These are phyloP conservation scores for Epinephelus fuscoguttatus DNA, from an alignment of 2,113 vertebrate species.

Conservation along the genomic window DNA sequence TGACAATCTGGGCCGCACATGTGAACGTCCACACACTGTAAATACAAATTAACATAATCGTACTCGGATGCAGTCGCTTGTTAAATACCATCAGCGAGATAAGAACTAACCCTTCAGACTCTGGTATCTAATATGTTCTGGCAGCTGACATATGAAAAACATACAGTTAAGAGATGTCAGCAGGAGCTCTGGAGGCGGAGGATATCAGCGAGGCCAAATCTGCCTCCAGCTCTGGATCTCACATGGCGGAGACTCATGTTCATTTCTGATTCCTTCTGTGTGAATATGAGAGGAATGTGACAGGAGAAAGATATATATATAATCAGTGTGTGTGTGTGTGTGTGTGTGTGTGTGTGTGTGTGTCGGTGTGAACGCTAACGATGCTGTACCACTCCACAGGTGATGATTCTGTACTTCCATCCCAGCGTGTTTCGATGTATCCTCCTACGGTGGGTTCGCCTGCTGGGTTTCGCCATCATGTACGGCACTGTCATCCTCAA, in stretches of 20 bases:
- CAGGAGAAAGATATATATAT: neutral
- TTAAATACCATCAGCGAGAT: neutral
- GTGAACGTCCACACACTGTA: neutral
- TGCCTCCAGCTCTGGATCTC: slow-evolving; percentile 32
- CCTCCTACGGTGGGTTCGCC: slow-evolving; percentile 97
- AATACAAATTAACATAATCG: neutral
- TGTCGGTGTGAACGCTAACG: neutral
- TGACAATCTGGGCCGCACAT: neutral
- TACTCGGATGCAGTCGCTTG: neutral
- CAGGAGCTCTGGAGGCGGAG: slow-evolving; percentile 30
- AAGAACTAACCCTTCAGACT: neutral
- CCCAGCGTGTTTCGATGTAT: slow-evolving; percentile 95
- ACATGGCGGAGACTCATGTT: slow-evolving; percentile 16
- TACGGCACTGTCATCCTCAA: slow-evolving; percentile 98
- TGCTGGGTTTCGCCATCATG: slow-evolving; percentile 94
- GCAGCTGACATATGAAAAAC: slow-evolving; percentile 38
- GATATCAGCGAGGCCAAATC: slow-evolving; percentile 21
- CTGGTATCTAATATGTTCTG: slow-evolving; percentile 1
- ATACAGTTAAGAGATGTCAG: slow-evolving; percentile 14
- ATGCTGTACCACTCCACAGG: slow-evolving; percentile 51
- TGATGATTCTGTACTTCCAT: slow-evolving; percentile 94
- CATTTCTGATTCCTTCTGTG: slow-evolving; percentile 18
- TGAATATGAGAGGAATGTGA: neutral
- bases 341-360: slow-evolving; percentile 4
- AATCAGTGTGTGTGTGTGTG: neutral